Evolutionary conservation across 2,888 invertebrate genomes (phyloP).

Genomic region (Nomada goodeniana): DNA sequence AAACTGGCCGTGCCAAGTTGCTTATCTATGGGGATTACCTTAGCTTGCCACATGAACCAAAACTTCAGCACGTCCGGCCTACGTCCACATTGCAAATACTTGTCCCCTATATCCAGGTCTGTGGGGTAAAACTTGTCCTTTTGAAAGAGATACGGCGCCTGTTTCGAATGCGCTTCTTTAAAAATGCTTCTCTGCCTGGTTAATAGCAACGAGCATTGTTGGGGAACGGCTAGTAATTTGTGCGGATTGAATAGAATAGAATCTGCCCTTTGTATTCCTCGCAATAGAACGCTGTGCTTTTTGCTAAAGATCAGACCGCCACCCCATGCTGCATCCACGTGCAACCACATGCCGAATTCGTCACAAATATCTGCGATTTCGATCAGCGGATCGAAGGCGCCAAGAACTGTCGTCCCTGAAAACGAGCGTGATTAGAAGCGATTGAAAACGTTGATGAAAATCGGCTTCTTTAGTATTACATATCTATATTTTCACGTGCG

Average conservation of each 20-base stretch:
- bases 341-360: slow-evolving; percentile 86
- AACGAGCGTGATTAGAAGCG: slow-evolving; percentile 11
- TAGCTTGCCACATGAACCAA: slow-evolving; percentile 90
- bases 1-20: background rate
- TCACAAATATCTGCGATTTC: slow-evolving; percentile 85
- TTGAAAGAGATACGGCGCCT: slow-evolving; percentile 86
- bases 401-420: slow-evolving; percentile 86
- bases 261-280: slow-evolving; percentile 86
- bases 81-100: slow-evolving; percentile 89
- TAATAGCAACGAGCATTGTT: slow-evolving; percentile 86
- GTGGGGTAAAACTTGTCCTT: slow-evolving; percentile 86
- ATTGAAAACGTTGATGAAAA: background rate
- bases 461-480: background rate
- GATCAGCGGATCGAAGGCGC: slow-evolving; percentile 86
- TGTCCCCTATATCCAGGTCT: slow-evolving; percentile 86
- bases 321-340: slow-evolving; percentile 88
- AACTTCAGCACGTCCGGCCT: slow-evolving; percentile 90
- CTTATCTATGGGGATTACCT: slow-evolving; percentile 79
- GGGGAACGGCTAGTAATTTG: slow-evolving; percentile 87
- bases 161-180: slow-evolving; percentile 84
- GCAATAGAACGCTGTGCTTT: slow-evolving; percentile 84
- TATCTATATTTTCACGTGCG: background rate
- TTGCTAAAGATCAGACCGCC: slow-evolving; percentile 86
- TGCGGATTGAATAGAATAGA: slow-evolving; percentile 88
- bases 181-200: slow-evolving; percentile 83